Evolutionary conservation across 2,113 vertebrate species (phyloP), one percentile per base, ranked within the genome.

Genomic region (Nesoenas mayeri): DNA sequence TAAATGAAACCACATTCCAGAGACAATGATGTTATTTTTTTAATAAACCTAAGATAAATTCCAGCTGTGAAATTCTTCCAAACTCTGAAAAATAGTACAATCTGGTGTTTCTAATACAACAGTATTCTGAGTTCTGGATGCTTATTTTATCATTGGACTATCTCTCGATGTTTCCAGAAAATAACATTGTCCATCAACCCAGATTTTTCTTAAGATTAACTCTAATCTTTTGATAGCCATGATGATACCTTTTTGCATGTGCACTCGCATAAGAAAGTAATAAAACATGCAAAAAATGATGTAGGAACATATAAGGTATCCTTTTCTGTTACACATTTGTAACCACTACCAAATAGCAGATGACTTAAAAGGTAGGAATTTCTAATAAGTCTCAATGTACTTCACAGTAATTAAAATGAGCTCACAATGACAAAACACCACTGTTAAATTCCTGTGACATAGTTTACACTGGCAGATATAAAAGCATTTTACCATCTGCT

Each of bases 361-460:
- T 97, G 92, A 90, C 82, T 92, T 81, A 83, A 96, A 97, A 96
- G 88, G 81, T 88, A 96, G 95, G 61, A 92, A 91, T 92, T 91
- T 84, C 67, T 96, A 95, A 89, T 95, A 93, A 93, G 78, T 95
- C 95, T 97, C 96, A 91, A 85, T 88, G 79, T 88, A 95, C 54
- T 90, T n/a, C 21, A 17, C 15, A 44, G 42, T 44, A 44, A 44
- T 44, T 44, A 44, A 44, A 44, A 44, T 44, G 42, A 7, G 42
- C 15, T 16, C 16, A 44, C 42, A 44, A 44, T 17, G 42, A 44
- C 42, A 44, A 44, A 44, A 44, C 16, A 15, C 42, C 42, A 44
- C 42, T 44, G 42, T 44, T 44, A 44, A 44, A 44, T 44, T 44
- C 42, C 42, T 44, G 42, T 44, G 16, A 44, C 42, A 44, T 44